These are phyloP conservation scores for Erebia epiphron DNA, from an alignment of 2,888 invertebrate genomes.

Conservation along the genomic window DNA sequence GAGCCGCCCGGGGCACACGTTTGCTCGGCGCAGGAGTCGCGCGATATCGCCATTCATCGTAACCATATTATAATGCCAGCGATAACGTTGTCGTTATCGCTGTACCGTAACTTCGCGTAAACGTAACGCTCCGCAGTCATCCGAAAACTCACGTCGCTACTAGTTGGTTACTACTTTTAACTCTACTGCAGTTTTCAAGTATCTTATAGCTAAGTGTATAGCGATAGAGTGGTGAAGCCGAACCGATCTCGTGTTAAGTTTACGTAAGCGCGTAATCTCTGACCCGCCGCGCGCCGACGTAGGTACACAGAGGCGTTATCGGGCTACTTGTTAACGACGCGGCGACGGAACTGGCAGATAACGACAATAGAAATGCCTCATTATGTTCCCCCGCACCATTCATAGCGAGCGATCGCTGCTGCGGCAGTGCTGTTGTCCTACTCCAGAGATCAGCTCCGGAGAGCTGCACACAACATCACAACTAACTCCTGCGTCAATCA, in stretches of 20 bases:
- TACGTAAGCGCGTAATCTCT: not conserved
- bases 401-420: not conserved
- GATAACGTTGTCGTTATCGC: not conserved
- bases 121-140: not conserved
- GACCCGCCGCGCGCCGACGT: constrained; percentile 1
- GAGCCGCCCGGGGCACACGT: not conserved
- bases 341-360: constrained; percentile 3
- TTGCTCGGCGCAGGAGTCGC: not conserved
- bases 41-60: not conserved
- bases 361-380: not conserved
- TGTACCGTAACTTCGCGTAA: not conserved
- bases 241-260: not conserved
- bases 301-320: not conserved
- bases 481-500: too few relatives aligned
- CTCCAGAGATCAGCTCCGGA: too few relatives aligned
- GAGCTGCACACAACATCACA: not conserved
- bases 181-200: not conserved
- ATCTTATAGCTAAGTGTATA: not conserved
- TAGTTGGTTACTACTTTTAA: not conserved
- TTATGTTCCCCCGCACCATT: not conserved
- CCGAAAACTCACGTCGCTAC: not conserved
- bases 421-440: not conserved
- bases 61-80: not conserved
- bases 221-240: not conserved
- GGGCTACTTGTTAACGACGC: constrained; percentile 1